Base-by-base conservation (phyloP, 37 sponge, comb jelly and placozoan species). In the Ephydatia muelleri region DNA sequence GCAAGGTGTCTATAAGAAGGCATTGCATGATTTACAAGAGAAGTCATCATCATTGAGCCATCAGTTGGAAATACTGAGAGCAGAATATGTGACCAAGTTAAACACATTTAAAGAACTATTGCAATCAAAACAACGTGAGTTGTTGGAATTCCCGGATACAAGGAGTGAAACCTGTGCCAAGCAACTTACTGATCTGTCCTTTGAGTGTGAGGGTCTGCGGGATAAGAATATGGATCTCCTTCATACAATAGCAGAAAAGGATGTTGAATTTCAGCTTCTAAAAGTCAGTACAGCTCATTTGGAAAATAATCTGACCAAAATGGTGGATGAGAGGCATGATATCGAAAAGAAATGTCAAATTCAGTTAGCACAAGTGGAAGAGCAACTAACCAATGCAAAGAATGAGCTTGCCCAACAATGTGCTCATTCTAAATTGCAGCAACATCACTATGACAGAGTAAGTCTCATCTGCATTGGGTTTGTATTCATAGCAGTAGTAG, bases 371-470 rank as follows among this genome's bases (percentile, higher is more conserved):
- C 22, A 29, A 34, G 1, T 81, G 39, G 39, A 81, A 36, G 39
- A 81, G 68, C 70, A 81, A 43, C 27, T 81, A 33, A 32, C 38
- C 25, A 27, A 30, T 31, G 82, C 70, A 27, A 68, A 71, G 48
- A 2, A 6, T 37, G 70, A 81, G n/a, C 70, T 81, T 26, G n/a
- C 40, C 21, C 48, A 69, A 49, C 38, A 69, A 37, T 26, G n/a
- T 27, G 82, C 82, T 39, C 40, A 70, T 37, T 26, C 39, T 11
- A 49, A 81, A 36, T 29, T 68, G 28, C 21, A 70, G 11, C 33
- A 73, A 25, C 4, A 6, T 73, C 36, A 73, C 78, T 9, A 29
- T 13, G 48, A 5, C 14, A 81, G 82, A 2, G 70, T 25, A 14
- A 34, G 40, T 6, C 23, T 21, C 1, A 65, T 64, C 72, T 35